Percentiles rank a stretch among this genome's conserved stretches.
Evolutionary conservation across 2,113 vertebrate genomes (phyloP).

Genomic region (Fulica atra): DNA sequence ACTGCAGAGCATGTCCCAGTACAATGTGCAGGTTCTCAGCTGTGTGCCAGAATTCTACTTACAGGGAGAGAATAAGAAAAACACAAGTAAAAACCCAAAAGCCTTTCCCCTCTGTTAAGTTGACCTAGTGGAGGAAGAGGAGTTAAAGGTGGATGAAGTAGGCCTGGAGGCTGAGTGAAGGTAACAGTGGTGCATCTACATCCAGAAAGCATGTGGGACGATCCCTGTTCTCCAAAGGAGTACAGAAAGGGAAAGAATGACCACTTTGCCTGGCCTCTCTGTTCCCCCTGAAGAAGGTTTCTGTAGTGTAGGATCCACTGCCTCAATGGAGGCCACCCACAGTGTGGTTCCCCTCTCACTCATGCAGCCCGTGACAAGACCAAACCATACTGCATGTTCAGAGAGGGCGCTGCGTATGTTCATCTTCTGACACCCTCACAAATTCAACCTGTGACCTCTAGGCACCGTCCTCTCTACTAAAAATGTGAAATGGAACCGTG

Average conservation of each 20-base stretch:
- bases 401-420: neutral
- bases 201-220: neutral
- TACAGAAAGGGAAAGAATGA: neutral
- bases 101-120: neutral
- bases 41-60: neutral
- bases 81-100: neutral
- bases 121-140: neutral
- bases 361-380: neutral
- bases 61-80: neutral
- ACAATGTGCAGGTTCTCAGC: neutral
- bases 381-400: neutral
- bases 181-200: neutral
- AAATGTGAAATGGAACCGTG: neutral
- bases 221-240: neutral
- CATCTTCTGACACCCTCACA: neutral
- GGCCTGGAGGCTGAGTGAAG: neutral
- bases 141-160: neutral
- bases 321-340: neutral
- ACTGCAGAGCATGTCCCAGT: neutral
- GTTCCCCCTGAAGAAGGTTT: neutral
- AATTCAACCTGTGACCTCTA: neutral
- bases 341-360: neutral
- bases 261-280: neutral
- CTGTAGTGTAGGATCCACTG: neutral
- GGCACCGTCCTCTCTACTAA: neutral